Conservation (phyloP, 1,140 invertebrate species). For the Dendroctonus ponderosae region DNA sequence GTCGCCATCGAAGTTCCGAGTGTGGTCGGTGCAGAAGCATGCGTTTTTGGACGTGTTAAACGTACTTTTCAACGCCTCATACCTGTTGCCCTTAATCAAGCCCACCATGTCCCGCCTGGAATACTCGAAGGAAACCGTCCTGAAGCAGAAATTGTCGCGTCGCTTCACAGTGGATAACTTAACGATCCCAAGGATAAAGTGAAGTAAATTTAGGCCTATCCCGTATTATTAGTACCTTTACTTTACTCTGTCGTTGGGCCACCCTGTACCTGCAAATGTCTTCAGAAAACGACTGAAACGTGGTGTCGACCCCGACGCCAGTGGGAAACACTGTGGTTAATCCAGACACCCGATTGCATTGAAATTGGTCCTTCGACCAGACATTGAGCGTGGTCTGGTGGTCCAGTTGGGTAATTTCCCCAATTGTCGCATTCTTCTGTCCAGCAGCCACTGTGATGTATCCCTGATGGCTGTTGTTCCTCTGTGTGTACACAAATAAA, state of each 20-base stretch:
- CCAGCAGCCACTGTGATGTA: conserved; percentile 51
- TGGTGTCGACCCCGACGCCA: conserved; percentile 42
- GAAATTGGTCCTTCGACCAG: conserved; percentile 42
- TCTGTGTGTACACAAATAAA: conserved; percentile 39
- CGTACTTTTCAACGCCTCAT: conserved; percentile 34
- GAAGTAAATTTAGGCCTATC: too few relatives aligned
- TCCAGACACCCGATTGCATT: conserved; percentile 51
- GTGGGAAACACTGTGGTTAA: conserved; percentile 52
- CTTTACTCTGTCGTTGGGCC: too few relatives aligned
- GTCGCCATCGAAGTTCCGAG: conserved; percentile 39
- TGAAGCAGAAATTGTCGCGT: background rate
- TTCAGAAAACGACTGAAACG: conserved; percentile 50
- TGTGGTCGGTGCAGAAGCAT: conserved; percentile 47
- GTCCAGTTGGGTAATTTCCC: conserved; percentile 49
- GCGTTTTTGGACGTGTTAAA: conserved; percentile 35
- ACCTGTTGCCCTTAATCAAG: conserved; percentile 43
- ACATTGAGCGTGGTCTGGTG: conserved; percentile 40
- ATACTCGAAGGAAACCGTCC: conserved; percentile 15
- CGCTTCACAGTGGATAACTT: too few relatives aligned
- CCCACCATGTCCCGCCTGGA: conserved; percentile 33
- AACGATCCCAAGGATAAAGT: too few relatives aligned
- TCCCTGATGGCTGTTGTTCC: conserved; percentile 52
- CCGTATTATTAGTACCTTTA: too few relatives aligned
- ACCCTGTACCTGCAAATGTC: conserved; percentile 52
- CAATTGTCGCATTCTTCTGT: conserved; percentile 43